These are phyloP conservation scores for Poeciliopsis gracilis DNA, from an alignment of 2,797 vertebrate genomes.

Conservation along the genomic window DNA sequence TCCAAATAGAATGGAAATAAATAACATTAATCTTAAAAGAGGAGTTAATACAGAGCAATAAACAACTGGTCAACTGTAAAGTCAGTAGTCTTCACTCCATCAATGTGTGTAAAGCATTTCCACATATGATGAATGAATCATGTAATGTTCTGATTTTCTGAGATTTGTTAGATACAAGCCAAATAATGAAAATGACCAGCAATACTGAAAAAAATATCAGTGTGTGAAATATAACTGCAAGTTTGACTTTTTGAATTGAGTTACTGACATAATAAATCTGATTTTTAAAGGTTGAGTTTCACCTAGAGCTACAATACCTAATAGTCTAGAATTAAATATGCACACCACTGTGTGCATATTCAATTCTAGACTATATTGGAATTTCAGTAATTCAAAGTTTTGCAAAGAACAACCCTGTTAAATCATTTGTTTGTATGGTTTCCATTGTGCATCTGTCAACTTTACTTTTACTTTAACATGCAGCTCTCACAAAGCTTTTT, in stretches of 20 bases:
- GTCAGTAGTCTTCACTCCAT: neutral
- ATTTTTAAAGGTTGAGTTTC: neutral
- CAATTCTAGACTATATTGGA: no score
- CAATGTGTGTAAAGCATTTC: neutral
- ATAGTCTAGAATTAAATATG: neutral
- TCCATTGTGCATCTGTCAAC: neutral
- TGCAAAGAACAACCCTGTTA: neutral
- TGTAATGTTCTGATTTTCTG: neutral
- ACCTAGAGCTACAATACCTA: neutral
- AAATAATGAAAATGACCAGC: neutral
- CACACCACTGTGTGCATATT: neutral
- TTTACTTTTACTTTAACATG: no score
- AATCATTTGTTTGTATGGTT: neutral
- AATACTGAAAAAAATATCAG: neutral
- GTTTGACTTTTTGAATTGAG: neutral
- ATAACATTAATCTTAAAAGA: neutral
- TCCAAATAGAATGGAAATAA: neutral
- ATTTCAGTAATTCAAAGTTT: neutral
- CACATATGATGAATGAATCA: neutral
- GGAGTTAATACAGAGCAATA: neutral
- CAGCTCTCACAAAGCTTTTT: neutral
- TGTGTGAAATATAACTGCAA: neutral
- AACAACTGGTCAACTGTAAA: neutral
- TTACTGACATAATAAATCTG: neutral
- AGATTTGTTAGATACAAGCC: neutral